Evolutionary conservation across 2,797 vertebrate species (phyloP), one percentile per base, ranked within the genome.

Genomic region (Argya squamiceps): DNA sequence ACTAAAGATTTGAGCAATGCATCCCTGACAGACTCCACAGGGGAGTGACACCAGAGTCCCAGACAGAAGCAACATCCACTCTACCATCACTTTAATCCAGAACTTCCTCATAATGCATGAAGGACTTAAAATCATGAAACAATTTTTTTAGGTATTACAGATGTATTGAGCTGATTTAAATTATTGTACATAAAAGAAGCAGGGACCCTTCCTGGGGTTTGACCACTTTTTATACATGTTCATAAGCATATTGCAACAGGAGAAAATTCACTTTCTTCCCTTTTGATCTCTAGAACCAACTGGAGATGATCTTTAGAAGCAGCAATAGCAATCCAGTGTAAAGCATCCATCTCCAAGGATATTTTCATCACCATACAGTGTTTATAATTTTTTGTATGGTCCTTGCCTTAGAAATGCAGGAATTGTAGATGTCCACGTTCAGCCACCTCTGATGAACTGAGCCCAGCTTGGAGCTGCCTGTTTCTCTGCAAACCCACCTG

Each of bases 131-230:
- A 97, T 97, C 83, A 96, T 97, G 96, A 98, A 96, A 93, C 97
- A 97, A 6, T 83, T 98, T 96, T 98, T 98, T 97, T 98, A 98
- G 97, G 90, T 98, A 97, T 98, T 98, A 98, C 98, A 97, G 96
- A 96, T 98, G 95, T 98, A 97, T 98, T 98, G 97, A 98, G 97
- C 96, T 97, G 97, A 98, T 98, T 94, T 99, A 99, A 99, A 98
- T 99, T 99, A 99, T 99, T 99, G 99, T 99, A 99, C 97, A 99
- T 98, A 99, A 98, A 98, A 97, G 97, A 98, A 98, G 97, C 97
- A 97, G 97, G 96, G 95, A 98, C 97, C 98, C 98, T 96, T 63
- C 83, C 93, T 59, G 46, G 98, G 98, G 98, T 96, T 97, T 98
- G 97, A 98, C 98, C 97, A 99, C 98, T 98, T 98, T 98, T 98